phyloP scores from a whole-genome alignment of 2,113 vertebrate species.

The Protobothrops flavoviridis region DNA sequence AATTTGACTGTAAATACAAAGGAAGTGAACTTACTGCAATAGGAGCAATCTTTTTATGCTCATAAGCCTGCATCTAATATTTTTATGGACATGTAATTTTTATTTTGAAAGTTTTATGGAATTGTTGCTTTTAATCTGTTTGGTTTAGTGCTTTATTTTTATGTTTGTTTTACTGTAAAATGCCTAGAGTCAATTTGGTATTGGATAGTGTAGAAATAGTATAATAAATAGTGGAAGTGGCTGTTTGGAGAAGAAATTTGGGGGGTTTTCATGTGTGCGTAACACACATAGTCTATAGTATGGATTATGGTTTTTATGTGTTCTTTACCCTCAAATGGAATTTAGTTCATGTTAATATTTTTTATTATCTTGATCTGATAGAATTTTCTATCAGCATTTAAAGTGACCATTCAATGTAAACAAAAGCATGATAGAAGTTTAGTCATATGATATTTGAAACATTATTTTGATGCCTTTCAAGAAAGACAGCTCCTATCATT shows the following conservation, averaged over 20 bases:
- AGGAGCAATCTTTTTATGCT: background rate
- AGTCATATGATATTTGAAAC: background rate
- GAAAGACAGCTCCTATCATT: background rate
- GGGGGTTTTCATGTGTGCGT: background rate
- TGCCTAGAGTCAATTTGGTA: background rate
- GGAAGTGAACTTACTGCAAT: background rate
- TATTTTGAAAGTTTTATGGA: background rate
- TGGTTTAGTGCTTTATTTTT: background rate
- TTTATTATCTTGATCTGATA: background rate
- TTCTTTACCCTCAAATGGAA: background rate
- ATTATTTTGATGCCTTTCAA: background rate
- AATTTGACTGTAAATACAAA: background rate
- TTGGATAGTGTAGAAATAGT: background rate
- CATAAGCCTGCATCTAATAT: background rate
- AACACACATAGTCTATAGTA: background rate
- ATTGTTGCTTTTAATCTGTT: background rate
- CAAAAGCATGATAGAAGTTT: background rate
- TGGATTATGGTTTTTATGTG: background rate
- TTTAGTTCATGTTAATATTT: background rate
- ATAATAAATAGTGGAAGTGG: background rate
- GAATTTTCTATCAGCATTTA: background rate
- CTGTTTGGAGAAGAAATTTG: background rate
- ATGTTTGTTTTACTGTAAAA: background rate
- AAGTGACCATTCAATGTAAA: background rate
- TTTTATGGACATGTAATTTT: background rate